Evolutionary conservation across 1,140 invertebrate genomes (phyloP), one percentile per base, ranked within the genome.

Genomic region (Conus ventricosus): DNA sequence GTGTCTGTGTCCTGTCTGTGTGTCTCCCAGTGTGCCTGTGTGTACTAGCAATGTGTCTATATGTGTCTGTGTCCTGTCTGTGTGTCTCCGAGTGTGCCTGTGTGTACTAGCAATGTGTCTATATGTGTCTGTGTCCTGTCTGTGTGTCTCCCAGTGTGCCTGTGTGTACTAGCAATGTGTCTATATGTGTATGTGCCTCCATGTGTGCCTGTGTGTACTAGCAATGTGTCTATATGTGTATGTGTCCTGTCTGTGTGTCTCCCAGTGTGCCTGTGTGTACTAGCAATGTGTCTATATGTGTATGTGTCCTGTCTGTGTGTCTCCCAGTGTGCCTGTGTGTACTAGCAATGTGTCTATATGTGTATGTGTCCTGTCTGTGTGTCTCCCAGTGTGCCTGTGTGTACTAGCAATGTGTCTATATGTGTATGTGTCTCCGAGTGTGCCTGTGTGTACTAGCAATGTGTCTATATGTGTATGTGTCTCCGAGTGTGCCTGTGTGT

Each of bases 151-250:
- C 3, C 1, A n/a, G 71, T 23, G 71, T 76, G 71, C 25, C 1
- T 76, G 71, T 76, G 71, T 76, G 71, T 76, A n/a, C n/a, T n/a
- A n/a, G n/a, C n/a, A n/a, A n/a, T n/a, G 71, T 76, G 71, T 76
- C 13, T 76, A 6, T 39, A 3, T 39, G 39, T 39, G 0, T 39
- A 3, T 39, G 39, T 39, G 39, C 3, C 39, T 3, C 39, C 3
- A 3, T 1, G 39, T 39, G 39, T 39, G 39, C 3, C 39, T 39
- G 3, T 39, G 39, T 39, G 39, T 39, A 39, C 39, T 3, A 39
- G 39, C 39, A 39, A 27, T 81, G 78, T 81, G 78, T 81, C n/a
- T n/a, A n/a, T n/a, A n/a, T 76, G 71, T 76, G 71, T 76, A 1
- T 76, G 71, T 39, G 39, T 39, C 39, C 39, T 39, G 39, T 39